Evolutionary conservation across 2,797 vertebrate species (phyloP), one percentile per base, ranked within the genome.

Genomic region (Tenualosa thibaudeaui): DNA sequence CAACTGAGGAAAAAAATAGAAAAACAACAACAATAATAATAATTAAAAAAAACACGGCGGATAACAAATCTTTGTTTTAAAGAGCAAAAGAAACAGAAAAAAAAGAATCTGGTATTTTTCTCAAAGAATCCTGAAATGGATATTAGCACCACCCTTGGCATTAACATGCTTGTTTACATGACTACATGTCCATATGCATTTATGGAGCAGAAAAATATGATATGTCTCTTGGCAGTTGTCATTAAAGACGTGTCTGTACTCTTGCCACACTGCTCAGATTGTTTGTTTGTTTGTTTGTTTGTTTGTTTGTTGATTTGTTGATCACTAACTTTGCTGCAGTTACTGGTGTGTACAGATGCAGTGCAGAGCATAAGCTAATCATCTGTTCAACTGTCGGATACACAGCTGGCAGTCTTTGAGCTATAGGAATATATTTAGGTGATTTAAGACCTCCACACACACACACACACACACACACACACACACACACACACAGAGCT

Each of bases 391-490:
- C 13, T 40, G 65, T 71, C 65, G 40, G 12, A 31, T 13, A 37
- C 26, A 71, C 31, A 24, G n/a, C n/a, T 68, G 62, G 26, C 62
- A 31, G 9, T 53, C 60, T 12, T 22, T 62, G 58, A n/a, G 60
- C 24, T 6, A 65, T 65, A 65, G 26, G 24, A 10, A 65, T n/a
- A 65, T 9, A 26, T 65, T 65, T 26, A 24, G 60, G 24, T 1
- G n/a, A 65, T 26, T 8, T 24, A n/a, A 10, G 31, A 2, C n/a
- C 24, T 62, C 17, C 58, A 62, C 58, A 24, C 58, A 62, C 58
- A 62, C 58, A 62, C 58, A 62, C 58, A 62, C n/a, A 24, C 58
- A 62, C 58, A 62, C 58, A 62, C 58, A 62, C 19, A 24, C 58
- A 62, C n/a, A 62, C 58, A 62, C n/a, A 24, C 58, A 62, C 58